phyloP scores from a whole-genome alignment of 1,140 invertebrate species.

The Drosophila willistoni region DNA sequence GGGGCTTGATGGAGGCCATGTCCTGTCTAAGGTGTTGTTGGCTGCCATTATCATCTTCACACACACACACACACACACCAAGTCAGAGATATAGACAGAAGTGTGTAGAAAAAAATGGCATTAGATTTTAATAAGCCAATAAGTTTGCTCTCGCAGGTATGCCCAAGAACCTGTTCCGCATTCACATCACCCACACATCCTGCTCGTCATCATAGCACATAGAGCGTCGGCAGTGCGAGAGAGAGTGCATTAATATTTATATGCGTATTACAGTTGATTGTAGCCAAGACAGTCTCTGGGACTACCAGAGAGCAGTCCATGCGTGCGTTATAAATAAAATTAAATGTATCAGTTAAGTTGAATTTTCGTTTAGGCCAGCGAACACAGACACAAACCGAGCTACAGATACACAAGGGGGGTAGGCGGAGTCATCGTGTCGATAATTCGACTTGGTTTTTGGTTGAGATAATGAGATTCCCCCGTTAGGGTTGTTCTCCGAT shows the following conservation, averaged over 20 bases:
- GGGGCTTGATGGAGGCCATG: slow-evolving; percentile 23
- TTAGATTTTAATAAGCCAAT: slow-evolving; percentile 80
- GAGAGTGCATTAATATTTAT: slow-evolving; percentile 78
- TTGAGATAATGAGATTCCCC: slow-evolving; percentile 65
- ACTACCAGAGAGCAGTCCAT: slow-evolving; percentile 40
- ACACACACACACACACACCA: slow-evolving; percentile 36
- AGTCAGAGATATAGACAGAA: background rate
- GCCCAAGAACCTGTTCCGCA: slow-evolving; percentile 26
- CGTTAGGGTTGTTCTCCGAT: slow-evolving; percentile 18
- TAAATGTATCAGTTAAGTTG: slow-evolving; percentile 74
- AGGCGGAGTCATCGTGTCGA: slow-evolving; percentile 38
- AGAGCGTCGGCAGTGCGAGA: background rate
- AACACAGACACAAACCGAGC: slow-evolving; percentile 3
- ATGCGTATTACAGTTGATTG: slow-evolving; percentile 56
- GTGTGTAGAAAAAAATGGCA: slow-evolving; percentile 36
- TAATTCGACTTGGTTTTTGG: slow-evolving; percentile 59
- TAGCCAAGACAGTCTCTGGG: slow-evolving; percentile 28
- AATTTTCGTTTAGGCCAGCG: slow-evolving; percentile 41
- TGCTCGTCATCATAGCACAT: slow-evolving; percentile 4
- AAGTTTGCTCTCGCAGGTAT: slow-evolving; percentile 73
- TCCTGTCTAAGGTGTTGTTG: slow-evolving; percentile 41
- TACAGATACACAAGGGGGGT: background rate
- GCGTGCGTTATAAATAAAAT: slow-evolving; percentile 81
- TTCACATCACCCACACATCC: slow-evolving; percentile 4
- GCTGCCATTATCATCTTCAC: slow-evolving; percentile 43